Conservation (phyloP, 2,888 invertebrate genomes). For the Exephanes ischioxanthus region DNA sequence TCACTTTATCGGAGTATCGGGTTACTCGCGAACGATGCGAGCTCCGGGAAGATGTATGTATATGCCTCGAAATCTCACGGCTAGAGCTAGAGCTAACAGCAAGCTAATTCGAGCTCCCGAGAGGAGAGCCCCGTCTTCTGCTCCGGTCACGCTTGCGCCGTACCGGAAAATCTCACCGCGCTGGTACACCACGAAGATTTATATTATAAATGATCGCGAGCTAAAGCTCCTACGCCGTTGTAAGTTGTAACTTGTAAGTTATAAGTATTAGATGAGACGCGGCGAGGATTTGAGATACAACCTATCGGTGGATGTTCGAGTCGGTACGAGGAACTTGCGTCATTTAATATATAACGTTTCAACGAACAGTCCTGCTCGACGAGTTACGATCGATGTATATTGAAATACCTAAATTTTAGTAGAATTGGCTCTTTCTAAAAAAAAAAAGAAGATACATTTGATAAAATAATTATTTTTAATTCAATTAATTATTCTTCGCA, state of each 20-base stretch:
- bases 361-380: not conserved
- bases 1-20: slow-evolving; percentile 75
- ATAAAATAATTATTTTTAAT: no score
- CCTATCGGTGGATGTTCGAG: not conserved
- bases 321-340: not conserved
- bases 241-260: slow-evolving; percentile 21
- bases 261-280: slow-evolving; percentile 44
- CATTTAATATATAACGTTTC: slow-evolving; percentile 14
- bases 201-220: slow-evolving; percentile 37
- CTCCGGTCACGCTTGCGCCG: slow-evolving; percentile 47
- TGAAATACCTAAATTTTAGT: not conserved
- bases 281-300: slow-evolving; percentile 48
- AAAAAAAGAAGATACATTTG: no score
- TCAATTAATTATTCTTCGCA: no score
- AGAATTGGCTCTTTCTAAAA: not conserved
- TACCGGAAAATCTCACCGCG: slow-evolving; percentile 44
- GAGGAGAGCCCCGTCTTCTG: slow-evolving; percentile 53
- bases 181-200: slow-evolving; percentile 40
- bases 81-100: slow-evolving; percentile 17
- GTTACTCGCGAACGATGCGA: slow-evolving; percentile 65
- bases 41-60: slow-evolving; percentile 39
- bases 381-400: not conserved
- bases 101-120: slow-evolving; percentile 59
- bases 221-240: slow-evolving; percentile 19
- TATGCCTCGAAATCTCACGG: slow-evolving; percentile 62